Evolutionary conservation across 2,888 invertebrate species (phyloP), one percentile per base, ranked within the genome.

Genomic region (Balanococcus diminutus): DNA sequence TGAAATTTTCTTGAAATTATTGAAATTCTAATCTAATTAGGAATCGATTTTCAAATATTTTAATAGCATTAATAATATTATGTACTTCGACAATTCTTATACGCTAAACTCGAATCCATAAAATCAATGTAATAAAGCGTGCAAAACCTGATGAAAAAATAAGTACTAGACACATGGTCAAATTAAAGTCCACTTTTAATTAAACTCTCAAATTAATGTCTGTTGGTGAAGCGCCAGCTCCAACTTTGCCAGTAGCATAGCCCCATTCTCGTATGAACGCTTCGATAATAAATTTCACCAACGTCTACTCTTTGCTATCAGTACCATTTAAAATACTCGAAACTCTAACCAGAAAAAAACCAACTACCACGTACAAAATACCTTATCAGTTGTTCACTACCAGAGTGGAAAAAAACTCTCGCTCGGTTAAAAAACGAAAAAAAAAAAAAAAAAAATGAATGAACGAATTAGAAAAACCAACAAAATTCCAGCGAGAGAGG

Each of bases 101-200:
- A 8, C 36, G 8, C 36, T 8, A 36, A 36, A 51, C 22, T 67
- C 25, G 28, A 28, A 28, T 25, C 28, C 14, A 6, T 0, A 0
- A 67, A 14, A 25, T 28, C 25, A 28, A 5, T 11, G 9, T 11
- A 25, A 25, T 67, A 67, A 67, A 28, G 19, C 56, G 2, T 3
- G 61, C 11, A 46, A 46, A 46, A 46, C 9, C 42, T 19, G 19
- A 51, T 19, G 51, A 19, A 51, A 51, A 51, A 28, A 67, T 4
- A 28, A 9, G 28, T n/a, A 67, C 25, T 25, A 67, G 28, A 28
- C 25, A 28, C 28, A 67, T 4, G 19, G 6, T 67, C 61, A n/a
- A 67, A 67, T 67, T 67, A 67, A 67, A 28, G 61, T 67, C 61
- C 61, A 67, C 61, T 67, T 67, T 25, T 67, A 67, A 67, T 67